Conservation (phyloP, 2,797 vertebrate genomes). For the Cuculus canorus region DNA sequence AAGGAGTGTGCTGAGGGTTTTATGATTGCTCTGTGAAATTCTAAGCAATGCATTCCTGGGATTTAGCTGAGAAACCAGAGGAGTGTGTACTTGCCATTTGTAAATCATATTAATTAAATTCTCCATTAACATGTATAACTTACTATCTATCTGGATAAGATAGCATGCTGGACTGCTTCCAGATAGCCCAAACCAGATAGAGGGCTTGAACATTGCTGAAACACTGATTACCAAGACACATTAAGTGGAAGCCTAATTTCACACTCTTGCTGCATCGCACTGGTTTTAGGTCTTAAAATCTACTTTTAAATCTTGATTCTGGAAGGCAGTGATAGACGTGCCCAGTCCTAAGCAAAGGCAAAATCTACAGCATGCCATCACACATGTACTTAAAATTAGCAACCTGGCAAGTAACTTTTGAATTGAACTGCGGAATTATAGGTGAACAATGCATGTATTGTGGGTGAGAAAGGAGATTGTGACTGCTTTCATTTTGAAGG, state of each 20-base stretch:
- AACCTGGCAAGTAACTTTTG: neutral
- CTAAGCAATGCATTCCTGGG: constrained; percentile 9
- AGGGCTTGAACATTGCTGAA: neutral
- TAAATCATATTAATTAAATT: neutral
- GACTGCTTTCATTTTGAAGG: neutral
- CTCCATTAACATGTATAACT: neutral
- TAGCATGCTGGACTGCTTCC: neutral
- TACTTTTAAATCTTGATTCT: neutral
- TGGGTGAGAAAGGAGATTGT: neutral
- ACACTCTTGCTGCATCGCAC: neutral
- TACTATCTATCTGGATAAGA: neutral
- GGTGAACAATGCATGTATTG: neutral
- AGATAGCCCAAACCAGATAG: neutral
- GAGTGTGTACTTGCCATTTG: neutral
- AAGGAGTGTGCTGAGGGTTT: neutral
- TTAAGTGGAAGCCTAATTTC: neutral
- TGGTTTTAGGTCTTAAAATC: neutral
- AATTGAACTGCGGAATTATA: neutral
- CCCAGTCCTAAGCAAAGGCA: neutral
- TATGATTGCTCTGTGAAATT: neutral
- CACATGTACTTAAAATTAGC: neutral
- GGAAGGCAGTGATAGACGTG: neutral
- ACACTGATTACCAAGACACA: neutral
- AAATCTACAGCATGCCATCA: neutral
- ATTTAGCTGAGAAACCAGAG: constrained; percentile 36